Base-by-base conservation (phyloP, 2,113 vertebrate species). In the Pomatorhinus ruficollis region DNA sequence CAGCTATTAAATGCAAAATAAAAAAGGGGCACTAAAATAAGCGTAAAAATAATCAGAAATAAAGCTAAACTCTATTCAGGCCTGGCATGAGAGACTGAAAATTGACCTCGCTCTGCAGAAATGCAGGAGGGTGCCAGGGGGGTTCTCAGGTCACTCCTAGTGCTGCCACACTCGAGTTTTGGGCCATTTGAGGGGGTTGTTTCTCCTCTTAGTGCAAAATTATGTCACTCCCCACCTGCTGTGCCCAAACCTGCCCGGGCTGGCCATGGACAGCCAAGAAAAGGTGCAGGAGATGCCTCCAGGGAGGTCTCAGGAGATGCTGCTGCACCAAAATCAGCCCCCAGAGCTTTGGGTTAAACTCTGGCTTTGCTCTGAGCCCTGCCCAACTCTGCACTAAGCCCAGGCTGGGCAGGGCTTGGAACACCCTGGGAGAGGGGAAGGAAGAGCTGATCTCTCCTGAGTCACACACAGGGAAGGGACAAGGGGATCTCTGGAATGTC, bases 231-330 rank as follows among this genome's bases (percentile, higher is more conserved):
- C 35, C 14, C 7, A 1, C 1, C 11, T 47, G n/a, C 47, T 59
- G 1, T 27, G 2, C 5, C 61, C n/a, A 16, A 5, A 0, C 0
- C 49, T 88, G 17, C 27, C 50, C n/a, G 3, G 11, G 45, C 37
- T 77, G 39, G 33, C 22, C 28, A 6, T 0, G 33, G 28, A 3
- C 25, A 50, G 30, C 1, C 71, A 64, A 18, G 23, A 54, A 9
- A 31, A n/a, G 4, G 20, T 25, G 25, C 21, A 27, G 4, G 66
- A 64, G 27, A 3, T 49, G 70, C 7, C 37, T 39, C 25, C 79
- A 76, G n/a, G 28, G 11, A 15, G n/a, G 21, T 49, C 16, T 39
- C 31, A 25, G 45, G 1, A 2, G 4, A 7, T 53, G 49, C 31
- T 39, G 1, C 24, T 33, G 52, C 65, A 21, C 21, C 28, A 9